phyloP scores from a whole-genome alignment of 2,797 vertebrate species.

The Synaphobranchus kaupii region DNA sequence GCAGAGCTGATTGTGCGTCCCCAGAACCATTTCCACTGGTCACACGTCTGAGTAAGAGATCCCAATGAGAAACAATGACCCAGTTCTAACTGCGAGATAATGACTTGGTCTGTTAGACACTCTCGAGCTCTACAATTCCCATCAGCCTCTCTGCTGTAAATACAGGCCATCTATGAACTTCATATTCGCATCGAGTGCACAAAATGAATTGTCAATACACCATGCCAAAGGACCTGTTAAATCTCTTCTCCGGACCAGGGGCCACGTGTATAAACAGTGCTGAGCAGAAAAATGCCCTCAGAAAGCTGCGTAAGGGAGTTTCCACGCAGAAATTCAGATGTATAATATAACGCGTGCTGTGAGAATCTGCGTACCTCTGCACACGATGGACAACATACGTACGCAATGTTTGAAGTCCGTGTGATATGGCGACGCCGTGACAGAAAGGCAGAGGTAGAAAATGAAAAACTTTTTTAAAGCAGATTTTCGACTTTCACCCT shows the following conservation, averaged over 20 bases:
- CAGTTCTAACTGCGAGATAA: conserved; percentile 23
- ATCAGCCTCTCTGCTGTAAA: conserved; percentile 7
- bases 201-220: not conserved
- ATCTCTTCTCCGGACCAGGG: not conserved
- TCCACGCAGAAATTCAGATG: no score
- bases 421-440: no score
- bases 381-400: no score
- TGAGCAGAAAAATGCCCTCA: no score
- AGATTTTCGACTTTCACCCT: no score
- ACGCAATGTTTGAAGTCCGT: no score
- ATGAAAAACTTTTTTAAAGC: no score
- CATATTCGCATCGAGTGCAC: not conserved
- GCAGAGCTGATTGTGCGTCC: conserved; percentile 27
- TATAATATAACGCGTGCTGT: no score
- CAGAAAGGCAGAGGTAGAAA: no score
- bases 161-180: not conserved
- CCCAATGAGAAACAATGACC: conserved; percentile 23
- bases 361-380: no score
- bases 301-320: no score
- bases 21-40: conserved; percentile 29
- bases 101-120: not conserved
- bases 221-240: not conserved
- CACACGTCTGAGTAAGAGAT: conserved; percentile 29
- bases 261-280: no score
- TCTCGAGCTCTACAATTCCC: conserved; percentile 4